Percentiles rank a stretch among this genome's conserved stretches.
phyloP scores from a whole-genome alignment of 2,113 vertebrate species.

The Cavia porcellus region DNA sequence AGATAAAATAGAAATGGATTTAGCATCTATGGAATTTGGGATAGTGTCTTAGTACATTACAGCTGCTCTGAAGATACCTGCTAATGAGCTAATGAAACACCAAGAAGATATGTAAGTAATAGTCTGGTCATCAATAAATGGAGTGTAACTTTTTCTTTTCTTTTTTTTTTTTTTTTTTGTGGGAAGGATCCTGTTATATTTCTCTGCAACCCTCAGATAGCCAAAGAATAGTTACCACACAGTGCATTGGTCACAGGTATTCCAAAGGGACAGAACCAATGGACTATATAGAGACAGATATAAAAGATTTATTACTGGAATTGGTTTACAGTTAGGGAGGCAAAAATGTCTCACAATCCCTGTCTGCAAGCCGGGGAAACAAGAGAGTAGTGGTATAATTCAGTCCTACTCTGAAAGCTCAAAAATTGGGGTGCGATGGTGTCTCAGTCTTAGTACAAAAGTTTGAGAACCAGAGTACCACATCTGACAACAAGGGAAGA shows the following conservation, averaged over 20 bases:
- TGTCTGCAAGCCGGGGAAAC: not conserved
- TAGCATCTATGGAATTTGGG: not conserved
- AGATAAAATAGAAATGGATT: not conserved
- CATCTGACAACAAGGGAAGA: not conserved
- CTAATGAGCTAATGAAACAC: constrained; percentile 27
- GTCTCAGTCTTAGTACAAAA: not conserved
- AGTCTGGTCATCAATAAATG: not conserved
- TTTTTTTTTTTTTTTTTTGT: no score
- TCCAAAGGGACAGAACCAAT: not conserved
- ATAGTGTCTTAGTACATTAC: not conserved
- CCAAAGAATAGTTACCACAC: not conserved
- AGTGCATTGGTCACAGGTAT: not conserved
- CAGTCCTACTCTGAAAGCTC: not conserved
- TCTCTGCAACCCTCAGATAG: not conserved
- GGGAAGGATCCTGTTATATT: not conserved
- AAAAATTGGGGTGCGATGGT: not conserved
- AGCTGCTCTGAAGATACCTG: not conserved
- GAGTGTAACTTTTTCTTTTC: not conserved
- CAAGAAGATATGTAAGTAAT: not conserved
- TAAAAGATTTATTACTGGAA: not conserved
- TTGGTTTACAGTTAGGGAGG: not conserved
- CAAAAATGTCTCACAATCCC: not conserved
- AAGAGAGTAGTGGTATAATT: not conserved
- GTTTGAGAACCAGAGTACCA: not conserved
- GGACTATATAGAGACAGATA: not conserved